Percentiles rank a stretch among this genome's conserved stretches.
Evolutionary conservation across 2,888 invertebrate species (phyloP).

Genomic region (Hypolimnas misippus): DNA sequence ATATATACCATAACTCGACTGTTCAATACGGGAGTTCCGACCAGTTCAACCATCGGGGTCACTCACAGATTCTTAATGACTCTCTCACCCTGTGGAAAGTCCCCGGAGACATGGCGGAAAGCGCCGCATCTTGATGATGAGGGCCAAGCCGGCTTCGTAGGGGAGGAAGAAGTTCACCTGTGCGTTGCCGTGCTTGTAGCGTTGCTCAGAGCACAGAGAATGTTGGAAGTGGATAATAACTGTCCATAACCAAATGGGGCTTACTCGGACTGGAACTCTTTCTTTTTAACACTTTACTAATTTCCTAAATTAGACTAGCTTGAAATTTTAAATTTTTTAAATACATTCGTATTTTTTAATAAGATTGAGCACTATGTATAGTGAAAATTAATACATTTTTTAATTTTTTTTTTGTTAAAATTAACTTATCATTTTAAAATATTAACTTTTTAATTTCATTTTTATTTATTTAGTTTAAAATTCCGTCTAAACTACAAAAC

Average conservation of each 20-base stretch:
- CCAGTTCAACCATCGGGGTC: constrained; percentile 11
- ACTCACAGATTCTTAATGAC: background rate
- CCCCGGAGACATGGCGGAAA: constrained; percentile 82
- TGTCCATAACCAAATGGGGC: constrained; percentile 80
- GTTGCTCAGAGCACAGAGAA: constrained; percentile 79
- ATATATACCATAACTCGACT: constrained; percentile 57
- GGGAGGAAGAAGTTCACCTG: constrained; percentile 46
- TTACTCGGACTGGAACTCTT: constrained; percentile 76
- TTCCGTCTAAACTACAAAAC: too few relatives aligned
- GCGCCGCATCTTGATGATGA: constrained; percentile 67
- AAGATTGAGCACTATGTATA: too few relatives aligned
- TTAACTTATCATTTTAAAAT: too few relatives aligned
- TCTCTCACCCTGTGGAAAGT: constrained; percentile 39
- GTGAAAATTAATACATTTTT: too few relatives aligned
- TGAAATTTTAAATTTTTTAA: background rate
- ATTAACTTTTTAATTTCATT: too few relatives aligned
- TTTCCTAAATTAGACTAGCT: background rate
- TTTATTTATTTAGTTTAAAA: too few relatives aligned
- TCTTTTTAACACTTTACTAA: constrained; percentile 13
- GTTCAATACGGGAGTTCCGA: constrained; percentile 70
- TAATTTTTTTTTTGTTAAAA: too few relatives aligned
- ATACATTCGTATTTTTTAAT: too few relatives aligned
- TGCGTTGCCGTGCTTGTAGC: constrained; percentile 5
- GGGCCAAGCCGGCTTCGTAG: constrained; percentile 7
- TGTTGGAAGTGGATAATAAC: constrained; percentile 59